Evolutionary conservation across 2,888 invertebrate genomes (phyloP), one percentile per base, ranked within the genome.

Genomic region (Elmis aenea): DNA sequence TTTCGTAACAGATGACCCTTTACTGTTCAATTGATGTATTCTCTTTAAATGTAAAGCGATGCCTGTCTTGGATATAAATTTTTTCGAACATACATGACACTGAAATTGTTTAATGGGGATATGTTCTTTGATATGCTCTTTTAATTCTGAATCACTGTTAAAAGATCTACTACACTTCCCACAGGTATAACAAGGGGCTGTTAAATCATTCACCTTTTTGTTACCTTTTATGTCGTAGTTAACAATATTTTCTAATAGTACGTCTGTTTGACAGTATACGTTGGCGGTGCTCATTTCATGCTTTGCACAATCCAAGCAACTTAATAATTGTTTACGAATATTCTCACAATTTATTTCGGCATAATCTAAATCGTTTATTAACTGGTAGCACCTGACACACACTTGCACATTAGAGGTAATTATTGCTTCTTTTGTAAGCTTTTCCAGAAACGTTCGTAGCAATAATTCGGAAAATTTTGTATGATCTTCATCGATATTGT

Each of bases 281-380:
- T 21, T 41, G 2, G 21, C 26, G 6, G 22, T 27, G 4, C 6
- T n/a, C n/a, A 15, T 3, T 3, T 2, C 10, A 15, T 26, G 6
- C 24, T 32, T 10, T 1, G 6, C 20, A 12, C 4, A 28, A 10
- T 26, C 28, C n/a, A 33, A 37, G 22, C 24, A 38, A 34, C 28
- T 23, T n/a, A 29, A 24, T 10, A 47, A 29, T 14, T 35, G 36
- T 30, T 43, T 18, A 15, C 44, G 38, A 22, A 60, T 45, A 27
- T 47, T 42, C 31, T 48, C 50, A 29, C 45, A 47, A 27, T 51
- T 47, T 13, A 39, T 18, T 37, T 55, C 45, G 16, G 59, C 42
- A 13, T 33, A 29, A 50, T 62, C 62, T 14, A 59, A 48, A 46
- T 61, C 59, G 27, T 61, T 55, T 12, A 62, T 38, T 31, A 58